Evolutionary conservation across 2,113 vertebrate species (phyloP).

Genomic region (Cephalopholis sonnerati): DNA sequence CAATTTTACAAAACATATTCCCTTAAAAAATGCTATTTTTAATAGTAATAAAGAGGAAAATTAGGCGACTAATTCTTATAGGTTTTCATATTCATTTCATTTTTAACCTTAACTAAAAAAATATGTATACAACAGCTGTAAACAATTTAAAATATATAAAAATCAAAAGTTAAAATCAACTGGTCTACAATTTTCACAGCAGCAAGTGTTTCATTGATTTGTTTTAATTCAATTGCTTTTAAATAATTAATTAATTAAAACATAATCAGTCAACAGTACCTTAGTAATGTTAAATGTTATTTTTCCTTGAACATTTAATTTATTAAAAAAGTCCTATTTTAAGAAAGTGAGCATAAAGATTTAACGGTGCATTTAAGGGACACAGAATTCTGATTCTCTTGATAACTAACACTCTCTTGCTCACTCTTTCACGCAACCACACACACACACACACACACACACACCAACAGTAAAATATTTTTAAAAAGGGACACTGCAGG

Average conservation of each 20-base stretch:
- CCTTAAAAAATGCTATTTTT: constrained; percentile 8
- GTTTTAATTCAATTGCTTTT: not conserved
- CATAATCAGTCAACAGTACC: constrained; percentile 26
- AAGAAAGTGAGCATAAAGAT: not conserved
- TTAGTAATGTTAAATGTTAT: constrained; percentile 27
- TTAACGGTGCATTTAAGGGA: not conserved
- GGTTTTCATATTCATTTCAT: constrained; percentile 27
- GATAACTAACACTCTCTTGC: not conserved
- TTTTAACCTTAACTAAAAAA: constrained; percentile 27
- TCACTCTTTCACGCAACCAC: not conserved
- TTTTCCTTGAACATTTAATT: not conserved
- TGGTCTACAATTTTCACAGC: constrained; percentile 35
- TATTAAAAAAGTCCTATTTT: not conserved
- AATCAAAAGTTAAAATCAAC: constrained; percentile 34
- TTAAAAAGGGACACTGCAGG: not conserved
- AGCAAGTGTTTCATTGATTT: constrained; percentile 40
- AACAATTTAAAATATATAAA: constrained; percentile 29
- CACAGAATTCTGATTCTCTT: constrained; percentile 11
- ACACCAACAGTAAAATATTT: constrained; percentile 12
- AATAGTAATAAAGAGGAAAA: constrained; percentile 1
- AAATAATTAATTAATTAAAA: constrained; percentile 19
- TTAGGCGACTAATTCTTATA: not conserved
- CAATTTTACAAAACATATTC: constrained; percentile 11
- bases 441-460: not conserved
- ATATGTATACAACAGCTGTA: constrained; percentile 7